Conservation (phyloP, 2,113 vertebrate genomes). For the Agelaius tricolor region DNA sequence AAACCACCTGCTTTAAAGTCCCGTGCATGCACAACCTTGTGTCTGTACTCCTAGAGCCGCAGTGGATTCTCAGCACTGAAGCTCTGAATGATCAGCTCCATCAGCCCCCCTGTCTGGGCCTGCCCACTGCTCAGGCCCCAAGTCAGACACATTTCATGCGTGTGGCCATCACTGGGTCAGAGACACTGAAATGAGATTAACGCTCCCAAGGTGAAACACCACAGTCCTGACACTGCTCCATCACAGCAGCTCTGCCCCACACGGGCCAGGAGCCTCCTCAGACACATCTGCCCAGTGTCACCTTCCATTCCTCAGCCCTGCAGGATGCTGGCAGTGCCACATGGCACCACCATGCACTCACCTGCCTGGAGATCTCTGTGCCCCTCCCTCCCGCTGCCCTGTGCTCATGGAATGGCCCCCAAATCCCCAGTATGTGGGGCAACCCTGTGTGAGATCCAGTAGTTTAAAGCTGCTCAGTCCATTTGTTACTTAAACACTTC, state of each 20-base stretch:
- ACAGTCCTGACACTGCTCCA: background rate
- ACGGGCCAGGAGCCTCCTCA: background rate
- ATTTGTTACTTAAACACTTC: background rate
- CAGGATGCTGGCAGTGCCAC: background rate
- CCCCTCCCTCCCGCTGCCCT: accelerated
- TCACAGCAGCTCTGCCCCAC: accelerated
- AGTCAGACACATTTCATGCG: background rate
- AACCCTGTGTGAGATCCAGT: background rate
- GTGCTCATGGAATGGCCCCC: background rate
- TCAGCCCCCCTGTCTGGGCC: background rate
- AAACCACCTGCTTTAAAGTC: background rate
- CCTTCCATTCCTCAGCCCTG: background rate
- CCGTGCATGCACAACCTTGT: background rate
- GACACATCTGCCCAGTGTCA: background rate
- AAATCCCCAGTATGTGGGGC: background rate
- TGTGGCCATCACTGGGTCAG: background rate
- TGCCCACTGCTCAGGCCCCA: background rate
- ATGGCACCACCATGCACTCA: accelerated
- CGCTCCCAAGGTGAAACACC: background rate
- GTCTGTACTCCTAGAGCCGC: background rate
- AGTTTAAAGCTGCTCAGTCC: background rate
- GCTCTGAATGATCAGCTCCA: background rate
- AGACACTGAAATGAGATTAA: background rate
- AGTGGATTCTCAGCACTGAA: background rate
- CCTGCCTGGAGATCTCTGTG: background rate